phyloP scores from a whole-genome alignment of 1,140 invertebrate species.

The Drosophila virilis region DNA sequence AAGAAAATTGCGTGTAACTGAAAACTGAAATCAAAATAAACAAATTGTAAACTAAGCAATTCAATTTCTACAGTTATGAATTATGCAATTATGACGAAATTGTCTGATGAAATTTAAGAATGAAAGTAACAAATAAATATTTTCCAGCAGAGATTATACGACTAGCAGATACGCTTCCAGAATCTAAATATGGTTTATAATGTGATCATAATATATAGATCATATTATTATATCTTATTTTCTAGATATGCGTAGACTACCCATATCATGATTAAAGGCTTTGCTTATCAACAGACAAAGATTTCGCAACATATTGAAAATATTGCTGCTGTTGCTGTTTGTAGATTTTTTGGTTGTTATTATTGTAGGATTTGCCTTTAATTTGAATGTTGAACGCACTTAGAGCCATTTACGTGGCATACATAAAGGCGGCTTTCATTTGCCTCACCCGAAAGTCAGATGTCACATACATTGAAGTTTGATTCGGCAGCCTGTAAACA shows the following conservation, averaged over 20 bases:
- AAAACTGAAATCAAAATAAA: constrained; percentile 27
- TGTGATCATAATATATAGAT: too few species aligned
- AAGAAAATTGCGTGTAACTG: neutral
- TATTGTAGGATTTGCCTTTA: constrained; percentile 14
- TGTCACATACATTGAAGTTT: constrained; percentile 60
- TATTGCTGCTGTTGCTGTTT: neutral
- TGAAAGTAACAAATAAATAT: neutral
- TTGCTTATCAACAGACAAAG: constrained; percentile 7
- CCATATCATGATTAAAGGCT: neutral
- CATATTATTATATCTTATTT: too few species aligned
- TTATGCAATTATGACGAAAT: constrained; percentile 21
- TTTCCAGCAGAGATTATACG: neutral
- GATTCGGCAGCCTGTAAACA: constrained; percentile 60
- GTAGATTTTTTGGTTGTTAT: neutral
- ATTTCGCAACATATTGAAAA: constrained; percentile 9
- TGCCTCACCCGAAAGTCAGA: constrained; percentile 38
- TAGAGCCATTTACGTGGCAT: constrained; percentile 44
- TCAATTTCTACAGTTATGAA: constrained; percentile 24
- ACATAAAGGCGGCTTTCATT: constrained; percentile 29
- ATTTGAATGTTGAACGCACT: constrained; percentile 49
- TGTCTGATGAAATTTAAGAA: neutral
- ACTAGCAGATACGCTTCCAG: neutral
- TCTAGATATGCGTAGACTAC: too few species aligned
- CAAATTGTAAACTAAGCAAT: constrained; percentile 23
- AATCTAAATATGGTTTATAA: too few species aligned